Evolutionary conservation across 2,888 invertebrate species (phyloP).

Genomic region (Diplolepis rosae): DNA sequence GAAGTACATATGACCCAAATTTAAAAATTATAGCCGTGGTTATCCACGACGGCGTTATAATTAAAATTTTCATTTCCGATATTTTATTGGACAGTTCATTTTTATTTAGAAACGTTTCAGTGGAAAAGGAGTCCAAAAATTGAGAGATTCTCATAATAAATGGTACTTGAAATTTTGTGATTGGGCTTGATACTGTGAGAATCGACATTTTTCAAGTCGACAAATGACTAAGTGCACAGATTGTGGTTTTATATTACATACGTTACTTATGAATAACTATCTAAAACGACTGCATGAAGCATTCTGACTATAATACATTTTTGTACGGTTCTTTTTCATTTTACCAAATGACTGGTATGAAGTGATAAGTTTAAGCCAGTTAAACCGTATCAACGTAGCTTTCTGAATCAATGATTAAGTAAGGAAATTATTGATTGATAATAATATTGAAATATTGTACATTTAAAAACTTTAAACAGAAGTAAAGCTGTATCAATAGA

Average conservation of each 20-base stretch:
- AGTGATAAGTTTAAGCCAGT: too few species aligned
- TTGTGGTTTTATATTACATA: not conserved
- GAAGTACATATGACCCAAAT: conserved; percentile 83
- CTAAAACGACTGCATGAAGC: not conserved
- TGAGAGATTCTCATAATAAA: not conserved
- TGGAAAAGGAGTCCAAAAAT: not conserved
- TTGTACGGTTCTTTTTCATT: not conserved
- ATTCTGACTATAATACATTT: not conserved
- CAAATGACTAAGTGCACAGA: not conserved
- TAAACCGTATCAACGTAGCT: too few species aligned
- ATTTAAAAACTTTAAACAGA: not conserved
- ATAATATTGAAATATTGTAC: not conserved
- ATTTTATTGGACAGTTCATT: not conserved
- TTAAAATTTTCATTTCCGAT: not conserved
- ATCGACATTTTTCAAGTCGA: not conserved
- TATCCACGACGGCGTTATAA: not conserved
- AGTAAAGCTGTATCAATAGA: too few species aligned
- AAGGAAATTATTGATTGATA: not conserved
- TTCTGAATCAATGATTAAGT: too few species aligned
- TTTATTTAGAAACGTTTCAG: not conserved
- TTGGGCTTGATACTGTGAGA: not conserved
- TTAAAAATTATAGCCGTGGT: not conserved
- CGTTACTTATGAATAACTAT: not conserved
- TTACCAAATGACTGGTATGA: not conserved
- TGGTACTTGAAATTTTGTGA: not conserved